Percentiles rank a stretch among this genome's conserved stretches.
Conservation (phyloP, 2,888 invertebrate genomes). For the Diaperis boleti region DNA sequence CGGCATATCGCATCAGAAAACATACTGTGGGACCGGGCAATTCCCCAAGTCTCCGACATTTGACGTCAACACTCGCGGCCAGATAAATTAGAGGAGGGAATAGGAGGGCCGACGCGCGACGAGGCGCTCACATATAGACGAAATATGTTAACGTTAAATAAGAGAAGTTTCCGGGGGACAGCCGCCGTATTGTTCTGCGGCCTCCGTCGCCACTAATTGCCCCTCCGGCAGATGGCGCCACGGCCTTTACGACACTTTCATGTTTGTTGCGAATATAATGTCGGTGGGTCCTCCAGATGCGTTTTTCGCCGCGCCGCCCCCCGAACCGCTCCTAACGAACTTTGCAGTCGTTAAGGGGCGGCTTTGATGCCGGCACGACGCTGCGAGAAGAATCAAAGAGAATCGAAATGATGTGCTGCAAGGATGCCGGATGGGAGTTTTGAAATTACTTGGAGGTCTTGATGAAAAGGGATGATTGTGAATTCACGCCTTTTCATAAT, state of each 20-base stretch:
- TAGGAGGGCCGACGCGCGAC: constrained; percentile 32
- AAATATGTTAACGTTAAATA: constrained; percentile 41
- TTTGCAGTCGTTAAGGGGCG: constrained; percentile 47
- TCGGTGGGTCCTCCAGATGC: constrained; percentile 43
- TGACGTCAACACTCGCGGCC: constrained; percentile 60
- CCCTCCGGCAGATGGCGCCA: constrained; percentile 53
- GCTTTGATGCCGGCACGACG: constrained; percentile 29
- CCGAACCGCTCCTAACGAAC: constrained; percentile 50
- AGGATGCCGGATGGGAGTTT: constrained; percentile 4
- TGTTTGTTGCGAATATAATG: constrained; percentile 53
- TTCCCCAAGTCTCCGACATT: constrained; percentile 61
- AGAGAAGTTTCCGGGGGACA: constrained; percentile 37
- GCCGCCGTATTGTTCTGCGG: constrained; percentile 52
- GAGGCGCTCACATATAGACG: constrained; percentile 31
- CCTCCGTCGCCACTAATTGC: constrained; percentile 55
- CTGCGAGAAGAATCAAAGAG: constrained; percentile 18
- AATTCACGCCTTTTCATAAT: constrained; percentile 5
- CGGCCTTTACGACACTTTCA: constrained; percentile 53
- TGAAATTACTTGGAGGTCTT: constrained; percentile 1
- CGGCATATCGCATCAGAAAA: constrained; percentile 61
- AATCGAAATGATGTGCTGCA: constrained; percentile 16
- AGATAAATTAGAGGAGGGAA: constrained; percentile 63
- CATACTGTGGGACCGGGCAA: constrained; percentile 63
- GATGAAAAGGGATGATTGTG: constrained; percentile 4
- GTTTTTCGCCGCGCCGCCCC: constrained; percentile 46